Evolutionary conservation across 2,113 vertebrate genomes (phyloP).

Genomic region (Gallinago jamesoni): DNA sequence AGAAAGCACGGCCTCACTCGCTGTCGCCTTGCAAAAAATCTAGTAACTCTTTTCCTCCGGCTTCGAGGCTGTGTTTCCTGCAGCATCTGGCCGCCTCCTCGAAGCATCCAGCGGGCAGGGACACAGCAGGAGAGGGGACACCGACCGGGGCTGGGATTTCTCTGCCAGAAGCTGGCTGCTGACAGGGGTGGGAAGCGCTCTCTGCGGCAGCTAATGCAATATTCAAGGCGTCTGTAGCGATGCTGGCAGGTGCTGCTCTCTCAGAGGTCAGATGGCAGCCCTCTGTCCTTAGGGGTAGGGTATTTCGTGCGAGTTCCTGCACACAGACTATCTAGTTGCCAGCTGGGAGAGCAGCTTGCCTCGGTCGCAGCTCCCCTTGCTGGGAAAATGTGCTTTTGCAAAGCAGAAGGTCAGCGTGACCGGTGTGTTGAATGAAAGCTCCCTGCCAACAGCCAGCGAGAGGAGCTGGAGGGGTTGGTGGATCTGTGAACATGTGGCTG

Average conservation of each 20-base stretch:
- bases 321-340: neutral
- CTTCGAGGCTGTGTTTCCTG: neutral
- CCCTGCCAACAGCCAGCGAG: neutral
- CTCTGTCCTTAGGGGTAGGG: neutral
- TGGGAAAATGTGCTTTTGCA: constrained; percentile 22
- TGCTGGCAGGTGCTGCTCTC: neutral
- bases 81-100: neutral
- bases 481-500: neutral
- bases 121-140: neutral
- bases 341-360: neutral
- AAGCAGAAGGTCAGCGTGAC: constrained; percentile 46
- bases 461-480: neutral
- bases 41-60: neutral
- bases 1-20: neutral
- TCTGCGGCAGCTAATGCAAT: neutral
- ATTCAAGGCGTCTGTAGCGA: neutral
- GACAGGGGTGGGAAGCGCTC: fast-evolving
- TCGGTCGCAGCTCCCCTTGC: neutral
- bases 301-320: neutral
- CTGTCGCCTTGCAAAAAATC: neutral
- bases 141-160: neutral
- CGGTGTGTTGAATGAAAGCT: neutral
- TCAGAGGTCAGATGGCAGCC: neutral
- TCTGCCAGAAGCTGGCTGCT: neutral
- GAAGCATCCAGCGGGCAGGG: neutral